Base-by-base conservation (phyloP, 2,113 vertebrate genomes). In the Elgaria multicarinata region DNA sequence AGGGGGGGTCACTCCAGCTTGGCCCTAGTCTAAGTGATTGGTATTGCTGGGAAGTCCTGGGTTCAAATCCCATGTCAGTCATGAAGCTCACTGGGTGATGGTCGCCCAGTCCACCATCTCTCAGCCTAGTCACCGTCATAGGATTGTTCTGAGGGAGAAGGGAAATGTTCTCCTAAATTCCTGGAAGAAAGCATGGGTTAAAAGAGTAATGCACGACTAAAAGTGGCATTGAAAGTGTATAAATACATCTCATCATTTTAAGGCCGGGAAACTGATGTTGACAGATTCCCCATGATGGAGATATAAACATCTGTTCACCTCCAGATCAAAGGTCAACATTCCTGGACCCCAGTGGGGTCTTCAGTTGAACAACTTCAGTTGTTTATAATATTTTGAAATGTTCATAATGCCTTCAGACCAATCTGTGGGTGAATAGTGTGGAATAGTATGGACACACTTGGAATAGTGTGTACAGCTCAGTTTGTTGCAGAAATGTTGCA, bases 301-400 rank as follows among this genome's bases (percentile, higher is more conserved):
- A 76, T 6, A 75, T 75, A 39, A 39, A 22, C 36, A 44, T 44
- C 18, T 24, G 31, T 44, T 50, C 22, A 58, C 16, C 33, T 31
- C 78, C 78, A 80, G 53, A 28, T 67, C 39, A 33, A 79, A 91
- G 50, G 46, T 84, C 33, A 87, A 28, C 39, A 76, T 44, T 76
- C 42, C 46, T 87, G 90, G 91, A 58, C 62, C 85, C 85, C 58
- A 3, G 3, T 3, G 67, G 4, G n/a, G n/a, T n/a, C n/a, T n/a
- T n/a, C n/a, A n/a, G n/a, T n/a, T n/a, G n/a, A n/a, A 78, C 0
- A 7, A 75, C 72, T 91, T 33, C 7, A 92, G 22, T 2, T 3
- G 53, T 83, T 93, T 84, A 12, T 89, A 90, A 46, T 66, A 14
- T 90, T 90, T 53, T 75, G 78, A 83, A 85, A 89, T 44, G 84